Evolutionary conservation across 2,797 vertebrate species (phyloP), one percentile per base, ranked within the genome.

Genomic region (Buceros bicornis): DNA sequence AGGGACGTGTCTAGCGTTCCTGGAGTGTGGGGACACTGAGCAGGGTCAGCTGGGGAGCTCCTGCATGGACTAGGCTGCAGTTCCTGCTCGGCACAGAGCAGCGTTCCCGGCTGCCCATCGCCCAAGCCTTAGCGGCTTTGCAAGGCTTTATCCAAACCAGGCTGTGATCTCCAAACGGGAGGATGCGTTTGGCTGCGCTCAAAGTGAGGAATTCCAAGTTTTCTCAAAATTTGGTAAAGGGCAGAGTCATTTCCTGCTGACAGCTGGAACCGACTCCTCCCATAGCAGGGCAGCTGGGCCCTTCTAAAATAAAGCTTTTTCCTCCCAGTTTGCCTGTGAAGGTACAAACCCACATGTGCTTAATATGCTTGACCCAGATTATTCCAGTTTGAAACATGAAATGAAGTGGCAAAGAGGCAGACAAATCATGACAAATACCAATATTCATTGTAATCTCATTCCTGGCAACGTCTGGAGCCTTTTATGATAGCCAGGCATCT

Each of bases 391-490:
- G 74, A 89, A 92, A 48, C 82, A 80, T 78, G 91, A 79, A 82
- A 82, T 73, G 56, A 90, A 94, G 85, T 12, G 58, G 78, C 93
- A 96, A 94, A 97, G 93, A 95, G 83, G 92, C 91, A 97, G 92
- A 91, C 93, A 83, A 95, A 98, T 95, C 69, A 96, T 97, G 97
- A 95, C 89, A 97, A 97, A 98, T 97, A 94, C 69, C 94, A 89
- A 95, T 93, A 94, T 87, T 97, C 96, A 91, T 65, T 26, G 26
- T 97, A 98, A 98, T 98, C 95, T 97, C 95, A 97, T 98, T 98
- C 95, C 72, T 82, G 93, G 94, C 70, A 90, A 80, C 94, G 96
- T 97, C 97, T 97, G 97, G 97, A 98, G 97, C 93, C 97, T 97
- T 95, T 89, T 64, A 85, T 96, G 97, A 98, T 92, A 95, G 95